Evolutionary conservation across 2,888 invertebrate species (phyloP), one percentile per base, ranked within the genome.

Genomic region (Phengaris arion): DNA sequence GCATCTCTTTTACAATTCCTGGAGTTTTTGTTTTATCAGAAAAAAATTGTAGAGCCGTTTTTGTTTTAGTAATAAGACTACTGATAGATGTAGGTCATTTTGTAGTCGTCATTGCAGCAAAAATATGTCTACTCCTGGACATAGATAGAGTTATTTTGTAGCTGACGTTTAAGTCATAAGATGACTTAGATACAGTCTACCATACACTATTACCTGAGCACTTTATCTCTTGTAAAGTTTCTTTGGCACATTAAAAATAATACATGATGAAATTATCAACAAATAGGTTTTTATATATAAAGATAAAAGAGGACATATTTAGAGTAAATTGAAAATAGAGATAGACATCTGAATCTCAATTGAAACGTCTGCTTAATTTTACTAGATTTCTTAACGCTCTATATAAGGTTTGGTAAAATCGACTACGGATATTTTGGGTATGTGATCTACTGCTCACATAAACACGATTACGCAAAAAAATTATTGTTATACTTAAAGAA

Each of bases 301-400:
- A 8, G 22, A 0, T 15, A 59, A 35, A 64, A 2, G 59, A 10
- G 59, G 8, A 15, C 4, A 22, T 9, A 22, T 10, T 59, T 1
- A 59, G 22, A 12, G 35, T 15, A 64, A 59, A 64, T 64, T 12
- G 35, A 64, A 64, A 64, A 64, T 64, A 35, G 35, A 64, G 35
- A 64, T 12, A 64, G 22, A 12, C 35, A 64, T 64, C 35, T 64
- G 35, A 64, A 64, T 59, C 15, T 22, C 22, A 22, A 10, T 22
- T 35, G 48, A 64, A 35, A 10, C 35, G 13, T 45, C 64, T 64
- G 13, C 35, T 35, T 64, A 64, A 12, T 35, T 64, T 64, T 64
- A 64, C 22, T 10, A 35, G 10, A 35, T 64, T 64, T 64, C 35
- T 64, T 64, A 35, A 64, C 35, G 64, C 64, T 59, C 59, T 64